A percentile compares a stretch with the other conserved stretches of the same genome.
These are phyloP conservation scores for Ischnus inquisitorius DNA, from an alignment of 2,888 invertebrate species.

Conservation along the genomic window DNA sequence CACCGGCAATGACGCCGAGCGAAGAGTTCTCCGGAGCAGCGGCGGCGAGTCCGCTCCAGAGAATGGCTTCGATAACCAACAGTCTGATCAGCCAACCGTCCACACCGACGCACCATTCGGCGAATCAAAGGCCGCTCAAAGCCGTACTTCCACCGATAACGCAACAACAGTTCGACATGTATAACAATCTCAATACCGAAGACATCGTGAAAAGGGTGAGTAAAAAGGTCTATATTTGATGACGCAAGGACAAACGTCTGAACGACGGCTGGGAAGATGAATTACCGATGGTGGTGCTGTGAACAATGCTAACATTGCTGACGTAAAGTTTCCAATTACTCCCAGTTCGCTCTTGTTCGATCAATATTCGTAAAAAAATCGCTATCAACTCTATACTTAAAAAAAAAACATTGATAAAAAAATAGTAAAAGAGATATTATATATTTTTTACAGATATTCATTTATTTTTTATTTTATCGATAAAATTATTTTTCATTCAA, in stretches of 20 bases:
- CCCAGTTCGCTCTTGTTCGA: background rate
- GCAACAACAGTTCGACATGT: slow-evolving; percentile 99
- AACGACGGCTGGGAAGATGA: slow-evolving; percentile 46
- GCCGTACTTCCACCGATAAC: slow-evolving; percentile 99
- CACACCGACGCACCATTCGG: slow-evolving; percentile 93
- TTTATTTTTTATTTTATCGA: too few species aligned
- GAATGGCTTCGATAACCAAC: slow-evolving; percentile 99
- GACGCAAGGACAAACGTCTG: slow-evolving; percentile 60
- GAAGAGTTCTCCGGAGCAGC: slow-evolving; percentile 93
- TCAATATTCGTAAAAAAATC: background rate
- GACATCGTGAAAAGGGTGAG: slow-evolving; percentile 96
- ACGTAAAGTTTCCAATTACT: background rate
- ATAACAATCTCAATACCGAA: slow-evolving; percentile 99
- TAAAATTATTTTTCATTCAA: too few species aligned
- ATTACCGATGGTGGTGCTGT: slow-evolving; percentile 44
- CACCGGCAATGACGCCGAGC: slow-evolving; percentile 93
- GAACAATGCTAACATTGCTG: slow-evolving; percentile 39
- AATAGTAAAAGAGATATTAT: too few species aligned
- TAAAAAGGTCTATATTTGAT: slow-evolving; percentile 62
- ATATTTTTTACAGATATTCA: too few species aligned
- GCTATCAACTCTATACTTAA: background rate
- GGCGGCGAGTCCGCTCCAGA: slow-evolving; percentile 96
- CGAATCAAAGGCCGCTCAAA: slow-evolving; percentile 95
- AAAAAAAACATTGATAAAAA: too few species aligned
- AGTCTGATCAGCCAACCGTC: slow-evolving; percentile 97